Base-by-base conservation (phyloP, 2,113 vertebrate genomes). In the Pygoscelis antarcticus region DNA sequence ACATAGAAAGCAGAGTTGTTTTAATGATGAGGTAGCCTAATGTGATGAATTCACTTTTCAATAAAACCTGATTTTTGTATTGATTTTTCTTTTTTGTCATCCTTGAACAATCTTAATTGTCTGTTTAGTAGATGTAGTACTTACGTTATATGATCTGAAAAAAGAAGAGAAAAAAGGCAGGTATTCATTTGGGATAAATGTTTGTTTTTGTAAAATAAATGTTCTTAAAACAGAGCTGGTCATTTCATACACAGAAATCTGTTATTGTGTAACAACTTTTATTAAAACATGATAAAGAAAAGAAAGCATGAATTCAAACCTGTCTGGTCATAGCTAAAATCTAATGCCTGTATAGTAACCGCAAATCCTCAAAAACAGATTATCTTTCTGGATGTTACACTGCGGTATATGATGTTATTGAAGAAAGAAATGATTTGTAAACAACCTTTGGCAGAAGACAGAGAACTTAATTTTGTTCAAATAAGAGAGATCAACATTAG, bases 391-490 rank as follows among this genome's bases (percentile, higher is more conserved):
- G 88, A 68, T 98, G 95, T 96, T 96, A 91, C 60, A 89, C 88
- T 94, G 89, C 94, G 93, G 51, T 47, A 15, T 91, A 72, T 96
- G 94, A 51, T 90, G 57, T 93, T 98, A 77, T 83, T 93, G 90
- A 95, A 96, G 95, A 97, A 98, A 98, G 68, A 96, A 97, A 90
- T 96, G 58, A 98, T 98, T 98, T 97, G 97, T 98, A 98, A 98
- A 98, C 95, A 97, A 97, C 74, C 82, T 91, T 95, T 98, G 96
- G 96, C 95, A 97, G 94, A 97, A 93, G 94, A 81, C 92, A 95
- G 93, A 96, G 88, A 97, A 96, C 90, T 97, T 98, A 93, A 97
- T 98, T 98, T 97, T 97, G 91, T 95, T 98, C 97, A 97, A 98
- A 97, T 98, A 95, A 97, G 97, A 93, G 92, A 94, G 94, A 93